Evolutionary conservation across 1,140 invertebrate genomes (phyloP).

Genomic region (Cepaea nemoralis): DNA sequence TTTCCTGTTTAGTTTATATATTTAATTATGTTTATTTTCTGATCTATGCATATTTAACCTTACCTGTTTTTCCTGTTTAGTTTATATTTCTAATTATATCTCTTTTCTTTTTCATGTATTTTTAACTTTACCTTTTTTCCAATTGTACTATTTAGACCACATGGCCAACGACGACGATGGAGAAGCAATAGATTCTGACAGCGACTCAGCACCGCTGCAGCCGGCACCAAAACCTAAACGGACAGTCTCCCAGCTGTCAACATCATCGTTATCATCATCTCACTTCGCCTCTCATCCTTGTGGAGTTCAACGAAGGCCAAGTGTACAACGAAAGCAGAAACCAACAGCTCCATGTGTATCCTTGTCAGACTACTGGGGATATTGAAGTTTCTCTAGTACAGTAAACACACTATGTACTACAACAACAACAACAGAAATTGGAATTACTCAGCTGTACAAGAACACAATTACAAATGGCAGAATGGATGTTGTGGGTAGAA

Average conservation of each 20-base stretch:
- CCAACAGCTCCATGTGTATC: constrained; percentile 59
- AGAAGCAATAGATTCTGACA: constrained; percentile 11
- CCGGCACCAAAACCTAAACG: constrained; percentile 6
- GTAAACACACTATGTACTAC: too few relatives aligned
- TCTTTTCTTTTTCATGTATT: neutral
- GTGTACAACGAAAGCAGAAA: constrained; percentile 59
- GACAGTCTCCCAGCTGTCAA: neutral
- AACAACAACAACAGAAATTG: too few relatives aligned
- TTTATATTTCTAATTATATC: neutral
- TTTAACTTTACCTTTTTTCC: too few relatives aligned
- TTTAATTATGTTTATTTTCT: neutral
- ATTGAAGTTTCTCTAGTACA: constrained; percentile 49
- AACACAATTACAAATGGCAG: too few relatives aligned
- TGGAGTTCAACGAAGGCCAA: constrained; percentile 48
- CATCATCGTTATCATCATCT: constrained; percentile 3
- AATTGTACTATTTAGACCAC: neutral
- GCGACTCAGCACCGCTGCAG: constrained; percentile 6
- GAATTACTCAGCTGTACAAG: too few relatives aligned
- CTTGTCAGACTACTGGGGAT: constrained; percentile 48
- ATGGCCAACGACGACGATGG: neutral
- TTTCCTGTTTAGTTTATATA: too few relatives aligned
- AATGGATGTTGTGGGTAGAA: too few relatives aligned
- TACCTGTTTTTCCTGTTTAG: neutral
- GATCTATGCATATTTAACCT: neutral
- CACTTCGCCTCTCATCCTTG: constrained; percentile 27